These are phyloP conservation scores for Sternarchorhynchus goeldii DNA, from an alignment of 2,797 vertebrate species.

Conservation along the genomic window DNA sequence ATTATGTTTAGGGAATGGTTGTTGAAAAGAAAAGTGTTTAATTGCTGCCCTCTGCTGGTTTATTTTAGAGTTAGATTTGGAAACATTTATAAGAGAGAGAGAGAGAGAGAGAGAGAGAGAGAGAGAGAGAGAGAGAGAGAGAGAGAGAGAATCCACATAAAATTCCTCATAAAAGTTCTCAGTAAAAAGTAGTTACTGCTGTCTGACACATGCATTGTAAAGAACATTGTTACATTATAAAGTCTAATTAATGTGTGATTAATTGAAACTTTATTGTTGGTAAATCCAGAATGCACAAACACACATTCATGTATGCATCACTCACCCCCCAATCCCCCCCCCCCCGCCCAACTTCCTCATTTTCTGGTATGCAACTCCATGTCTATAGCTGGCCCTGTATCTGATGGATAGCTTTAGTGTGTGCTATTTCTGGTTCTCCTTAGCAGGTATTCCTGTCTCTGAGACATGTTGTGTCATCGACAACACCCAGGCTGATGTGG, in stretches of 20 bases:
- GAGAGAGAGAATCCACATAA: too few relatives aligned
- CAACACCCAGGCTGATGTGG: conserved; percentile 28
- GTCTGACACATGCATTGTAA: not conserved
- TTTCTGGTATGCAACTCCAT: conserved; percentile 27
- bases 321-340: too few relatives aligned
- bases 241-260: not conserved
- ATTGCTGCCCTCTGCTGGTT: conserved; percentile 34
- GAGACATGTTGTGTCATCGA: conserved; percentile 34
- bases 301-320: not conserved
- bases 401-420: conserved; percentile 44
- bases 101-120: too few relatives aligned
- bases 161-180: too few relatives aligned
- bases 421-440: conserved; percentile 17
- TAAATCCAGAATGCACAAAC: not conserved
- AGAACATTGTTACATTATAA: not conserved
- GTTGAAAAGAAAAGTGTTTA: conserved; percentile 6
- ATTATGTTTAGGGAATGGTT: not conserved
- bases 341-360: not conserved
- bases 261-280: not conserved
- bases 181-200: not conserved
- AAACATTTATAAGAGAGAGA: too few relatives aligned
- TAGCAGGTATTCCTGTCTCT: conserved; percentile 23
- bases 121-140: too few relatives aligned
- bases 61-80: not conserved
- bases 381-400: conserved; percentile 19